Base-by-base conservation (phyloP, 2,888 invertebrate species). In the Pollenia amentaria region DNA sequence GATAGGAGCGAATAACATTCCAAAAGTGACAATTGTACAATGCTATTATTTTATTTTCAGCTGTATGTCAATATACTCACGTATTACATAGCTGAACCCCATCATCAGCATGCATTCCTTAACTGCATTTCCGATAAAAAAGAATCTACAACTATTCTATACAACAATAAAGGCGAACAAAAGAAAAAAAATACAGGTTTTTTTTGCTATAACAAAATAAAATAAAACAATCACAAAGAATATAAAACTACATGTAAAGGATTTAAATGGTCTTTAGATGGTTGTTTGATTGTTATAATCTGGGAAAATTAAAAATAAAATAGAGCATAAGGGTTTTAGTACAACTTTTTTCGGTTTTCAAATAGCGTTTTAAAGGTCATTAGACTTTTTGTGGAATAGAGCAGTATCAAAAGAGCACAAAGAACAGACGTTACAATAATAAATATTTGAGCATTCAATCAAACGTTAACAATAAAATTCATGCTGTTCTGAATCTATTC, bases 51-150 rank as follows among this genome's bases (percentile, higher is more conserved):
- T 53, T 38, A 53, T 11, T n/a, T 8, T 21, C 14, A 53, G 7
- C 53, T 79, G 44, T 42, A 29, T 18, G 9, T 21, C 38, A 16
- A 11, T 48, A 60, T 14, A 62, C 14, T 46, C 8, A 21, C n/a
- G 21, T 51, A 69, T 51, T 6, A 44, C 11, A 14, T 60, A 72
- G n/a, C 48, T 18, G 29, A 29, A 29, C 29, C 29, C 29, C 6
- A 29, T 29, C 16, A 64, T 29, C 64, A 62, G 18, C 64, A 64
- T 84, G 55, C 67, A 80, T 69, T 87, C 62, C 80, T 84, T 60
- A 64, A 84, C 87, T 84, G 84, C 76, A 87, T 73, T 84, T 84
- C 80, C 86, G 84, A 84, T 80, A 18, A 70, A 78, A 84, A 70
- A 78, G 78, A 65, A 77, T 72, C 72, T 76, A 81, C 53, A 70